Base-by-base conservation (phyloP, 2,888 invertebrate genomes). In the Eupithecia tripunctaria region DNA sequence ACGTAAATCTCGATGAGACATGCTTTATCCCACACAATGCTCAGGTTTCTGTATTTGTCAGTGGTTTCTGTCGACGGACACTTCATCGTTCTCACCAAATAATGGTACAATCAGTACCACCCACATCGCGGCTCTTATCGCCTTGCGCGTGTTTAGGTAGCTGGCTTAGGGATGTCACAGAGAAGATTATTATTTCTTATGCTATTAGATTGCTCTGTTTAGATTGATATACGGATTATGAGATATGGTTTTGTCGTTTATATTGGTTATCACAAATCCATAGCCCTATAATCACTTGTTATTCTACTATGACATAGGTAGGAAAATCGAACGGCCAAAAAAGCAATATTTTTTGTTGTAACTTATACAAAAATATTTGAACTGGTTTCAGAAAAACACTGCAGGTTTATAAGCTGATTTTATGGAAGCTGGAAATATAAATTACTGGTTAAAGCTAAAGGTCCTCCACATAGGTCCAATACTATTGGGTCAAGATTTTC, bases 111-210 rank as follows among this genome's bases (percentile, higher is more conserved):
- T 78, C 71, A 75, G 64, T 71, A 81, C 85, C 86, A 85, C 86
- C 86, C 86, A 86, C 87, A 80, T 82, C 77, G 85, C 47, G 80
- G 84, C 82, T 80, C 80, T 84, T 83, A 83, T 82, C 82, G 74
- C 67, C 62, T 56, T 70, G 68, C n/a, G 69, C 72, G 70, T 75
- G 71, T 74, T 80, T 77, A 78, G 76, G 79, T 78, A 78, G 77
- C 78, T 41, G 38, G 0, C 43, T 41, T 70, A 75, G 72, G 75
- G 75, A 27, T 74, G 74, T 66, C 74, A 64, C 63, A 65, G 10
- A 63, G 21, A 36, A 10, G 27, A 32, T 59, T 29, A 18, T 18
- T 29, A 60, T 60, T 18, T 56, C 25, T 56, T 25, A 3, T 21
- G n/a, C 43, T 6, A 18, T 43, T 43, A 8, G 47, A n/a, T 47